Conservation (phyloP, 2,888 invertebrate genomes). For the Pimpla rufipes region DNA sequence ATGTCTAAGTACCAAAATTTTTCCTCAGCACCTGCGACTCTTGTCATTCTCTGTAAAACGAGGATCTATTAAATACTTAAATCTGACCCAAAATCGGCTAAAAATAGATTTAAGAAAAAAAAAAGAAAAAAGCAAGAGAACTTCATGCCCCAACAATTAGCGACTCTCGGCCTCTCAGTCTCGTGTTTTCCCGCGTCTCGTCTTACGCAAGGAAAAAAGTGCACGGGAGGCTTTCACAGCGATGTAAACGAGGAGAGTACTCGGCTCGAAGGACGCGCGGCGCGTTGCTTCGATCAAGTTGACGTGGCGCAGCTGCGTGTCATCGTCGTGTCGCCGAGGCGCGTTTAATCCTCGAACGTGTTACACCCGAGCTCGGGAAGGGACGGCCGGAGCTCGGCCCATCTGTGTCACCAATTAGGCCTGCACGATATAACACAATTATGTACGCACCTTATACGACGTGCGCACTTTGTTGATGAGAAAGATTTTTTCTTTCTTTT, state of each 20-base stretch:
- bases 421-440: constrained; percentile 48
- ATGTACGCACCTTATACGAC: constrained; percentile 44
- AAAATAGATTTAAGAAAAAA: neutral
- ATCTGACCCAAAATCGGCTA: neutral
- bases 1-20: too few species aligned
- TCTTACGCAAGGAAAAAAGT: constrained; percentile 9
- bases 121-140: constrained; percentile 14
- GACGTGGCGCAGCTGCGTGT: constrained; percentile 63
- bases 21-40: too few species aligned
- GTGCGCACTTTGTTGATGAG: constrained; percentile 9
- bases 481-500: too few species aligned
- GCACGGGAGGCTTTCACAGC: constrained; percentile 2
- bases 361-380: constrained; percentile 32
- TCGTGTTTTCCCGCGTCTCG: constrained; percentile 24
- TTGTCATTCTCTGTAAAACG: too few species aligned
- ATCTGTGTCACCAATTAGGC: constrained; percentile 67
- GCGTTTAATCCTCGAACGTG: constrained; percentile 37
- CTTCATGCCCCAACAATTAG: constrained; percentile 52
- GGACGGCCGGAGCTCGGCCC: constrained; percentile 28
- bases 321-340: constrained; percentile 37
- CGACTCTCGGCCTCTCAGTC: constrained; percentile 44
- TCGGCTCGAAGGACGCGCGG: neutral
- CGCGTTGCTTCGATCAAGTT: constrained; percentile 54
- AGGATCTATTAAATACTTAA: neutral
- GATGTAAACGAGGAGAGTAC: constrained; percentile 7